phyloP scores from a whole-genome alignment of 2,797 vertebrate genomes.

The Dromococcyx pavoninus region DNA sequence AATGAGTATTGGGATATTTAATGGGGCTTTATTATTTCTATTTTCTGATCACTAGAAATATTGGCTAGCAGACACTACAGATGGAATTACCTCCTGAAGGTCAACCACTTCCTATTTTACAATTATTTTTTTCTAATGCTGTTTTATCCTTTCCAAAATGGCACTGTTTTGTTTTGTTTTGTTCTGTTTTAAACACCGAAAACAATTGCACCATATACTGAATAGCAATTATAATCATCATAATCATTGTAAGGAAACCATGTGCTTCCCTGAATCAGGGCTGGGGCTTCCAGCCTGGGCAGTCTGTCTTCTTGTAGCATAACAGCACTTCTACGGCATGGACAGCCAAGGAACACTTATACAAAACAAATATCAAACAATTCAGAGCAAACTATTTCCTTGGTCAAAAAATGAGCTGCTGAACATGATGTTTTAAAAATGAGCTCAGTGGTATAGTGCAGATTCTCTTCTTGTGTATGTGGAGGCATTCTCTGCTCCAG shows the following conservation, averaged over 20 bases:
- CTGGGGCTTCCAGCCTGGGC: conserved; percentile 27
- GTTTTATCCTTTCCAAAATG: conserved; percentile 31
- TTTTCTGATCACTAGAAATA: neutral
- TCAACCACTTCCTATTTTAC: conserved; percentile 53
- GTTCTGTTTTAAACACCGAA: conserved; percentile 34
- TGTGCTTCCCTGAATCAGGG: conserved; percentile 51
- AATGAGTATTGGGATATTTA: neutral
- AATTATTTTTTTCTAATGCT: neutral
- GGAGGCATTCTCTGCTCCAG: neutral
- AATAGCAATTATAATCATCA: conserved; percentile 37
- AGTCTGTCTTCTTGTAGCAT: conserved; percentile 27
- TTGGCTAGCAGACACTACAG: neutral
- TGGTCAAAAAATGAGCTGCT: conserved; percentile 6
- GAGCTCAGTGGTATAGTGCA: neutral
- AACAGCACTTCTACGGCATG: neutral
- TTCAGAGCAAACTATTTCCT: neutral
- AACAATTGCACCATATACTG: conserved; percentile 40
- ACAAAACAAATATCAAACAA: conserved; percentile 1
- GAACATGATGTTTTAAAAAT: neutral
- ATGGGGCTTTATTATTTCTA: neutral
- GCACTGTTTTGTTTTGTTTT: conserved; percentile 33
- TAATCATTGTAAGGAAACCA: conserved; percentile 22
- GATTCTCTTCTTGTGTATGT: neutral
- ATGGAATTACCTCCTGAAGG: conserved; percentile 23
- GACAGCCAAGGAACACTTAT: neutral